Evolutionary conservation across 2,888 invertebrate species (phyloP).

Genomic region (Saturnia pavonia): DNA sequence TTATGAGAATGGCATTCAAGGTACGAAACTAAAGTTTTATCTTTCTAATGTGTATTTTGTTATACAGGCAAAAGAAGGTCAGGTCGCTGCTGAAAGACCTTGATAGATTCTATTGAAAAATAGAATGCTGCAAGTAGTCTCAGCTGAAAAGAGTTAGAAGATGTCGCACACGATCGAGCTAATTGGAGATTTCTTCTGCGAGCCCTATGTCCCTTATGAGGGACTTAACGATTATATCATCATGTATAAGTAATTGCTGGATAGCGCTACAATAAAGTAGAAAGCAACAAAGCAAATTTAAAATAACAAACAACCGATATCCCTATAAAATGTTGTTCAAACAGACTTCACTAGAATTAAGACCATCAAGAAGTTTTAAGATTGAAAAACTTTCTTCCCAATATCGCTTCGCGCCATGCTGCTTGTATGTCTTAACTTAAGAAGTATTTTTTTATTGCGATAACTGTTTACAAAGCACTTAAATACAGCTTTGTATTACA

Average conservation of each 20-base stretch:
- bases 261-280: background rate
- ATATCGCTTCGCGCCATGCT: slow-evolving; percentile 30
- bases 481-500: background rate
- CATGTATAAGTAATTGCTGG: background rate
- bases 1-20: background rate
- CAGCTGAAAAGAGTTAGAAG: background rate
- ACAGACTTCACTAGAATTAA: slow-evolving; percentile 11
- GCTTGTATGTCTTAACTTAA: slow-evolving; percentile 23
- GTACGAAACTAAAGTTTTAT: too few relatives aligned
- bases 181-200: background rate
- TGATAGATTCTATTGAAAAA: background rate
- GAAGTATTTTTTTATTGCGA: slow-evolving; percentile 15
- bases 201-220: background rate
- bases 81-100: background rate
- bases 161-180: background rate
- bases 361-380: slow-evolving; percentile 37
- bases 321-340: background rate
- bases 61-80: background rate
- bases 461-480: slow-evolving; percentile 10
- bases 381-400: slow-evolving; percentile 44
- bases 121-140: background rate
- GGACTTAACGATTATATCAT: too few relatives aligned
- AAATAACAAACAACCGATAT: background rate
- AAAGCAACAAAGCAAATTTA: slow-evolving; percentile 4
- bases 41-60: too few relatives aligned